These are phyloP conservation scores for Ormyrus labotus DNA, from an alignment of 2,888 invertebrate genomes.

Conservation along the genomic window DNA sequence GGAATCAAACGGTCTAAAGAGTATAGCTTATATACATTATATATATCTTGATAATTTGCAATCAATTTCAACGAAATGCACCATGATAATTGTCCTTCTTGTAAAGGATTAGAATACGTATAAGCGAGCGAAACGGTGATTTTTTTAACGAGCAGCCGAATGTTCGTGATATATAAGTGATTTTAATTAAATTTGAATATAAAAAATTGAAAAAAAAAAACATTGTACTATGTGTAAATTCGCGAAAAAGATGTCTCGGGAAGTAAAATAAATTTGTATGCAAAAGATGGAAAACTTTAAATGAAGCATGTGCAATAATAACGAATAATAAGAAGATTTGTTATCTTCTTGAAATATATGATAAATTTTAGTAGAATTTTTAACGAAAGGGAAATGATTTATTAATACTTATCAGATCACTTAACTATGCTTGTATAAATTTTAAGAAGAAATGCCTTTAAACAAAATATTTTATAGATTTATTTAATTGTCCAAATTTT, in stretches of 20 bases:
- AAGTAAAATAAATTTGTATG: slow-evolving; percentile 56
- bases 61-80: slow-evolving; percentile 59
- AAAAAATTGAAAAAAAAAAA: slow-evolving; percentile 42
- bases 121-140: slow-evolving; percentile 51
- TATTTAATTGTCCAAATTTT: slow-evolving; percentile 28
- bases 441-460: slow-evolving; percentile 40
- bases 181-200: slow-evolving; percentile 56
- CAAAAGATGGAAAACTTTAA: slow-evolving; percentile 37
- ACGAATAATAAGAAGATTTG: slow-evolving; percentile 50
- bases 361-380: slow-evolving; percentile 55
- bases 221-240: slow-evolving; percentile 55
- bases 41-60: slow-evolving; percentile 56
- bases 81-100: slow-evolving; percentile 52
- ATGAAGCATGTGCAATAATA: slow-evolving; percentile 58
- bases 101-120: slow-evolving; percentile 47
- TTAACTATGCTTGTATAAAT: slow-evolving; percentile 33
- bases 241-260: slow-evolving; percentile 53
- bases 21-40: slow-evolving; percentile 53
- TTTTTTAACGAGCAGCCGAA: slow-evolving; percentile 54
- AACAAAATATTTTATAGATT: slow-evolving; percentile 26
- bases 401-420: slow-evolving; percentile 32
- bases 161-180: slow-evolving; percentile 53
- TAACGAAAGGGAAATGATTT: slow-evolving; percentile 44
- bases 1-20: slow-evolving; percentile 59
- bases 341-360: slow-evolving; percentile 56